phyloP scores from a whole-genome alignment of 2,888 invertebrate genomes.

The Zygothrica quintamaculata region DNA sequence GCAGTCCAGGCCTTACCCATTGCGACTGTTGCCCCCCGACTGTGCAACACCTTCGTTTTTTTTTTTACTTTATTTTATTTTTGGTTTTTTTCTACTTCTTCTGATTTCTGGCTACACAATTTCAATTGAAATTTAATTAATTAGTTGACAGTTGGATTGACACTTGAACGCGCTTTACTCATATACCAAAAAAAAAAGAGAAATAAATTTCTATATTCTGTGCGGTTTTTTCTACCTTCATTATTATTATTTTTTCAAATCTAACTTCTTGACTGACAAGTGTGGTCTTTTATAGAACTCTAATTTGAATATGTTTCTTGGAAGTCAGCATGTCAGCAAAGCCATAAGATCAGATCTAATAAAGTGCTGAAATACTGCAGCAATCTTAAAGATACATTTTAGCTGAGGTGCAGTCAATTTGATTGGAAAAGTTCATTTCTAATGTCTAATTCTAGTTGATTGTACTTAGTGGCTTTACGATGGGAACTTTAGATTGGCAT shows the following conservation, averaged over 20 bases:
- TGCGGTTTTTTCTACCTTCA: conserved; percentile 6
- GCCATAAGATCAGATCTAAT: background rate
- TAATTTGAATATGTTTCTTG: conserved; percentile 48
- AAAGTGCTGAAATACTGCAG: too few relatives aligned
- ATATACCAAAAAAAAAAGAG: conserved; percentile 13
- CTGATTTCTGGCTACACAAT: conserved; percentile 73
- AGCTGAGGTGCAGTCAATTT: too few relatives aligned
- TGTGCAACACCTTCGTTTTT: conserved; percentile 58
- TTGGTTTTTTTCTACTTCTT: conserved; percentile 27
- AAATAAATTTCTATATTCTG: conserved; percentile 26
- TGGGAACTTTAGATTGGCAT: conserved; percentile 35
- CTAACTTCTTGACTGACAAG: conserved; percentile 54
- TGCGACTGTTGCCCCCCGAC: conserved; percentile 61
- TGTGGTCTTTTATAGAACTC: conserved; percentile 38
- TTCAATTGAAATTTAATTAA: conserved; percentile 84
- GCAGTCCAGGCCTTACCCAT: conserved; percentile 22
- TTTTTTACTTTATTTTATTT: conserved; percentile 2
- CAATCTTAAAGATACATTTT: background rate
- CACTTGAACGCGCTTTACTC: conserved; percentile 63
- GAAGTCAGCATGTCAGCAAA: conserved; percentile 42
- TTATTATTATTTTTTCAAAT: conserved; percentile 14
- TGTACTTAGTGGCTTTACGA: conserved; percentile 16
- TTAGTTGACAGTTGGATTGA: conserved; percentile 84
- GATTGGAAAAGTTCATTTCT: too few relatives aligned
- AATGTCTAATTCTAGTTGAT: background rate